Conservation (phyloP, 2,113 vertebrate species). For the Burhinus oedicnemus region DNA sequence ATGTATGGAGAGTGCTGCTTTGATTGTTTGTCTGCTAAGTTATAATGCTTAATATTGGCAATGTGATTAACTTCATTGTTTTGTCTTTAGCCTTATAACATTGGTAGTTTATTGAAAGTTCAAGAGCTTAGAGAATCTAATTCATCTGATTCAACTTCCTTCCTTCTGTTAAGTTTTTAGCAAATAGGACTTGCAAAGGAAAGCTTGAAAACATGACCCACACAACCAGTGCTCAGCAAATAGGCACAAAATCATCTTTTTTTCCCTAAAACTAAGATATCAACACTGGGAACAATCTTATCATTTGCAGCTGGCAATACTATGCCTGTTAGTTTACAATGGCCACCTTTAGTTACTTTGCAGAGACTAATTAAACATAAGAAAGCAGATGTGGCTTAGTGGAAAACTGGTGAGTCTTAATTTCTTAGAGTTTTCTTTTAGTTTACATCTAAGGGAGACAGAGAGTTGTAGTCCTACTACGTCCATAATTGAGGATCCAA, state of each 20-base stretch:
- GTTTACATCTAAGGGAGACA: background rate
- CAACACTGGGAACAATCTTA: background rate
- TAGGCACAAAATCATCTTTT: background rate
- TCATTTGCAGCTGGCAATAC: background rate
- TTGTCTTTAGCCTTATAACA: background rate
- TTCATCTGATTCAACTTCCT: background rate
- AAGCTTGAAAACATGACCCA: background rate
- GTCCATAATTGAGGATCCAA: background rate
- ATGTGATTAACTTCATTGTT: background rate
- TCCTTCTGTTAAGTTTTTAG: background rate
- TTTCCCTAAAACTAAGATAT: background rate
- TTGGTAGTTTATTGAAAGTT: background rate
- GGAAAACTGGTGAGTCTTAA: background rate
- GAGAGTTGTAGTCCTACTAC: background rate
- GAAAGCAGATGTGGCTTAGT: background rate
- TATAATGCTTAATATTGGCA: background rate
- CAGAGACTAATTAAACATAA: background rate
- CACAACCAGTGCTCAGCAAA: background rate
- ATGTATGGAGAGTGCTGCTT: background rate
- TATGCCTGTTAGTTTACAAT: background rate
- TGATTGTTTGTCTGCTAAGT: background rate
- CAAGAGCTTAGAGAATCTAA: background rate
- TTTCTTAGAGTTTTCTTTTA: background rate
- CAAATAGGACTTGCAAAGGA: background rate
- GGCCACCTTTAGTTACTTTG: background rate